phyloP scores from a whole-genome alignment of 2,888 invertebrate genomes.

The Harpalus rubripes region DNA sequence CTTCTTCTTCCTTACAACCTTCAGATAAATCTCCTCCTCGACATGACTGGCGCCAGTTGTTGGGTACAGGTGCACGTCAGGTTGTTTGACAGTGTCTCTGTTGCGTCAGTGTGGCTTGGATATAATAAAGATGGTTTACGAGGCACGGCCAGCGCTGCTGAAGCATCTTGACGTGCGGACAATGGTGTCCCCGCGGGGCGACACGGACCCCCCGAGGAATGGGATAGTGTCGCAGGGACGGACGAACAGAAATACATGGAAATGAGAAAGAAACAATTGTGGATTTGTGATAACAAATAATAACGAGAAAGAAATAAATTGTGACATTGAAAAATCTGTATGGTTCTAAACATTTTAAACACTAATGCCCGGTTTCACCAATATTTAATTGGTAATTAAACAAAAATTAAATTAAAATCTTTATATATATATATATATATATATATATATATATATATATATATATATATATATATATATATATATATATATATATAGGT shows the following conservation, averaged over 20 bases:
- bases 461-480: no score
- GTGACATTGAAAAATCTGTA: no score
- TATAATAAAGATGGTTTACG: constrained; percentile 77
- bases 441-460: no score
- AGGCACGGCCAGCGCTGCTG: constrained; percentile 68
- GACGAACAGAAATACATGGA: no score
- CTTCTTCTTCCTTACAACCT: neutral
- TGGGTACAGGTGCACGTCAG: constrained; percentile 39
- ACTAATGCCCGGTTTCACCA: no score
- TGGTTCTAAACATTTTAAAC: no score
- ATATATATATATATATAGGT: no score
- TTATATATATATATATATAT: no score
- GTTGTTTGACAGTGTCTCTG: constrained; percentile 27
- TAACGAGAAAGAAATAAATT: no score
- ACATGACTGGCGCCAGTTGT: constrained; percentile 1
- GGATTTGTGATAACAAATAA: no score
- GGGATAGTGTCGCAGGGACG: constrained; percentile 67
- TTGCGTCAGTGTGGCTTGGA: constrained; percentile 51
- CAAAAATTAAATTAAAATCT: no score
- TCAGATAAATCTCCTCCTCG: neutral
- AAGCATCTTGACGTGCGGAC: constrained; percentile 76
- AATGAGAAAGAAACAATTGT: neutral
- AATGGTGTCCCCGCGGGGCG: constrained; percentile 76
- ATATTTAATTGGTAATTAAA: no score
- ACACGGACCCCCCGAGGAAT: constrained; percentile 74